A percentile compares a stretch with the other conserved stretches of the same genome.
Conservation (phyloP, 2,888 invertebrate genomes). For the Drosophila gaucha region DNA sequence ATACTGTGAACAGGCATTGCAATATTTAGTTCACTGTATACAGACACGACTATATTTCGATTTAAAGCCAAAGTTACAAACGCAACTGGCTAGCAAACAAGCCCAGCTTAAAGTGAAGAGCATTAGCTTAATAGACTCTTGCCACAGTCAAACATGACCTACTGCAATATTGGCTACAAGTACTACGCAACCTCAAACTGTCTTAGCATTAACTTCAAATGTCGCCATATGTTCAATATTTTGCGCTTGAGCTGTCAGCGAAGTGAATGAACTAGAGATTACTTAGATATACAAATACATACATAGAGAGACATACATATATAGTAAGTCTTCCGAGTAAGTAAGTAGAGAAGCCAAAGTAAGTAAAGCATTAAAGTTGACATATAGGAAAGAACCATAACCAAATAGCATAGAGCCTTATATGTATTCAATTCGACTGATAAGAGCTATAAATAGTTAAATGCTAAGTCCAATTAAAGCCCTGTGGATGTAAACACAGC, state of each 20-base stretch:
- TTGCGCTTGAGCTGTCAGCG: conserved; percentile 40
- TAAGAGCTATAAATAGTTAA: conserved; percentile 6
- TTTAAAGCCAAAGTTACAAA: background rate
- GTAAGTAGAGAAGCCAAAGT: conserved; percentile 36
- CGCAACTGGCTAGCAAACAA: background rate
- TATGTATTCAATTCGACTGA: background rate
- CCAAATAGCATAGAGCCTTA: conserved; percentile 8
- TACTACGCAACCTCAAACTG: conserved; percentile 54
- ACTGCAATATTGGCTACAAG: conserved; percentile 46
- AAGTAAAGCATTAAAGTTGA: conserved; percentile 22
- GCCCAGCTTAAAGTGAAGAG: conserved; percentile 4
- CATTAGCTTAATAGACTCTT: conserved; percentile 18
- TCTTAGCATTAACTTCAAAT: conserved; percentile 33
- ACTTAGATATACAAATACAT: background rate
- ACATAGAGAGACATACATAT: background rate
- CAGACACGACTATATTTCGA: too few relatives aligned
- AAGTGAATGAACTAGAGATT: conserved; percentile 34
- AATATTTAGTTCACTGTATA: too few relatives aligned
- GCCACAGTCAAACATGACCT: conserved; percentile 52
- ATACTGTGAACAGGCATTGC: too few relatives aligned
- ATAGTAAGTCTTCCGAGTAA: background rate
- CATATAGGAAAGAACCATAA: conserved; percentile 19
- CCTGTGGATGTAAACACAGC: conserved; percentile 31
- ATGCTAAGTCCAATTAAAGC: conserved; percentile 24
- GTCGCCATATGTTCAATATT: conserved; percentile 22